Percentiles rank a stretch among this genome's conserved stretches.
Conservation (phyloP, 2,888 invertebrate genomes). For the Drosophila anomalata region DNA sequence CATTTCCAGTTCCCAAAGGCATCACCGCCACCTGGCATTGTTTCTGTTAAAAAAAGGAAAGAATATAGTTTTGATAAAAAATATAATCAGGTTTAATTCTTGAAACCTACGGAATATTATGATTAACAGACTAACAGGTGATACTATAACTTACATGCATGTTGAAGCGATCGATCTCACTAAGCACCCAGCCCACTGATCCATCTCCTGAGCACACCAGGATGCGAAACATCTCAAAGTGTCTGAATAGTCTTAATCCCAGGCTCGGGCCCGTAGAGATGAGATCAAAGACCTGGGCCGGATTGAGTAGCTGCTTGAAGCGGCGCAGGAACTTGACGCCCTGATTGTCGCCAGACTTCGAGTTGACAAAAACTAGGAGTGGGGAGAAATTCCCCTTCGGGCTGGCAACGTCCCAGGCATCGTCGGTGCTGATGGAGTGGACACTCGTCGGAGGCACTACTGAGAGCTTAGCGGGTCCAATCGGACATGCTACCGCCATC, state of each 20-base stretch:
- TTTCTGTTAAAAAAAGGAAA: conserved; percentile 84
- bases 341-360: conserved; percentile 99
- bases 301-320: conserved; percentile 97
- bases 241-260: conserved; percentile 93
- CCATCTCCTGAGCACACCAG: conserved; percentile 99
- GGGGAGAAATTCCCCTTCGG: conserved; percentile 87
- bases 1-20: conserved; percentile 98
- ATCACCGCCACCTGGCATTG: conserved; percentile 97
- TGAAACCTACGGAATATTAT: too few species aligned
- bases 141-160: conserved; percentile 90
- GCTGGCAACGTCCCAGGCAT: conserved; percentile 95
- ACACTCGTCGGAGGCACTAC: conserved; percentile 97
- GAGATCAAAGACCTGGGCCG: conserved; percentile 98
- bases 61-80: too few species aligned
- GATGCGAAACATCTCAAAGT: conserved; percentile 97
- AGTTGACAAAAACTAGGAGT: conserved; percentile 98
- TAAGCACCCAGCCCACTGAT: conserved; percentile 98
- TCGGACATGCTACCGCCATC: conserved; percentile 91
- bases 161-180: conserved; percentile 96
- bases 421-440: conserved; percentile 94
- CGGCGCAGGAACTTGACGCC: conserved; percentile 97
- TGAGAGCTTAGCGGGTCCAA: conserved; percentile 95
- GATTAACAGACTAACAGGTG: too few species aligned
- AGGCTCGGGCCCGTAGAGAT: conserved; percentile 94
- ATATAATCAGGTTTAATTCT: too few species aligned